phyloP scores from a whole-genome alignment of 2,888 invertebrate genomes.

The Notocelia uddmanniana region DNA sequence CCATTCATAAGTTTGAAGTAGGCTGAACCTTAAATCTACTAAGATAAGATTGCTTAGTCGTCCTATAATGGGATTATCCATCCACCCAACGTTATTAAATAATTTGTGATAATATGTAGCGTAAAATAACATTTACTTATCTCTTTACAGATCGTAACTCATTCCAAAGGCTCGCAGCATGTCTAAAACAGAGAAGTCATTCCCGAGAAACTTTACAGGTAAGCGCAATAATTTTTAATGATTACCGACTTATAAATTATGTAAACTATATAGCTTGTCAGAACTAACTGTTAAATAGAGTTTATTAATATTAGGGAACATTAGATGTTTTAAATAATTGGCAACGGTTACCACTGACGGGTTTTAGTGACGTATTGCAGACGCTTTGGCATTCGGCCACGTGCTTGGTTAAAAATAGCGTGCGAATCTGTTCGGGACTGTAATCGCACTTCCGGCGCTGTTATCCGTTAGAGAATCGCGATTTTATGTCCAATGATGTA shows the following conservation, averaged over 20 bases:
- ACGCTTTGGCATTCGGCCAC: conserved; percentile 70
- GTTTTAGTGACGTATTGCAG: conserved; percentile 51
- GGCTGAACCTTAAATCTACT: too few species aligned
- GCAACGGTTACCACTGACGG: conserved; percentile 15
- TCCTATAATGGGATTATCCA: background rate
- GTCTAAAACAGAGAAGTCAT: conserved; percentile 83
- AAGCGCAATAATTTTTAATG: conserved; percentile 51
- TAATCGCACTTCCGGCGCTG: conserved; percentile 64
- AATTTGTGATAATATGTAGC: background rate
- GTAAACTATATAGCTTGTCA: conserved; percentile 1
- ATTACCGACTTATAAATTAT: conserved; percentile 1
- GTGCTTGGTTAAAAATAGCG: conserved; percentile 75
- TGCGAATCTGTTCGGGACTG: conserved; percentile 55
- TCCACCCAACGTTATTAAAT: background rate
- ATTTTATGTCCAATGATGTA: conserved; percentile 10
- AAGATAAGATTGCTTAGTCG: background rate
- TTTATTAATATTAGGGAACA: conserved; percentile 2
- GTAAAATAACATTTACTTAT: conserved; percentile 31
- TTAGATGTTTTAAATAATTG: conserved; percentile 18
- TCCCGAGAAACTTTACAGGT: conserved; percentile 83
- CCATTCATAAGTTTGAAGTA: background rate
- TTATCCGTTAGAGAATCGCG: conserved; percentile 38
- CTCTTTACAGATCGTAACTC: conserved; percentile 69
- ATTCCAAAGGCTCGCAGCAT: conserved; percentile 71
- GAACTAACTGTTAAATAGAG: background rate